Conservation (phyloP, 2,888 invertebrate genomes). For the Lycia hirtaria region DNA sequence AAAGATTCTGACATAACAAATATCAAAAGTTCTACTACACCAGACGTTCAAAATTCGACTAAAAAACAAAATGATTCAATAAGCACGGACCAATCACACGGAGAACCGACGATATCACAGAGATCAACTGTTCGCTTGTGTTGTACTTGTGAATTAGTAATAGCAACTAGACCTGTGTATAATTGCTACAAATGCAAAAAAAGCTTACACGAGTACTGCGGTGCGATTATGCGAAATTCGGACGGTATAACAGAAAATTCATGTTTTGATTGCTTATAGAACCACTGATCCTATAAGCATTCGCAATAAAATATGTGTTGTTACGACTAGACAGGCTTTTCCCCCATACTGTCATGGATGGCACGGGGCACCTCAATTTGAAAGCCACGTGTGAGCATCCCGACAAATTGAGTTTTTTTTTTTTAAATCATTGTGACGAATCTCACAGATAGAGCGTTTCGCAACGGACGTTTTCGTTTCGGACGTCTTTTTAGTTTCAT, state of each 20-base stretch:
- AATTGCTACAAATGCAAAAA: constrained; percentile 2
- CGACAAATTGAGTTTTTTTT: too few species aligned
- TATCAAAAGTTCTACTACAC: neutral
- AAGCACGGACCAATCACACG: neutral
- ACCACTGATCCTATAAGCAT: too few species aligned
- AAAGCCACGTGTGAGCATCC: too few species aligned
- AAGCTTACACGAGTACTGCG: constrained; percentile 18
- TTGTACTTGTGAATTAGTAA: neutral
- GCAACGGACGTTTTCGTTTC: too few species aligned
- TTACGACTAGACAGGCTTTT: too few species aligned
- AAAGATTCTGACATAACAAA: neutral
- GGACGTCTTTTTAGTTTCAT: too few species aligned
- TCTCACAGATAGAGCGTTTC: too few species aligned
- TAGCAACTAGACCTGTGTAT: neutral
- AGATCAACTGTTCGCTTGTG: neutral
- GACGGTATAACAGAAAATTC: neutral
- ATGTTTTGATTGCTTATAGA: constrained; percentile 8
- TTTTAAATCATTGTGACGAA: too few species aligned
- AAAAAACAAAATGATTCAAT: neutral
- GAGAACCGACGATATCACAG: neutral
- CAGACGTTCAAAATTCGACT: neutral
- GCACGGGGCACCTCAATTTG: too few species aligned
- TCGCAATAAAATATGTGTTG: too few species aligned
- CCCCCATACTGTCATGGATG: too few species aligned
- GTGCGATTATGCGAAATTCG: neutral